Evolutionary conservation across 2,113 vertebrate genomes (phyloP), one percentile per base, ranked within the genome.

Genomic region (Gambusia holbrooki): DNA sequence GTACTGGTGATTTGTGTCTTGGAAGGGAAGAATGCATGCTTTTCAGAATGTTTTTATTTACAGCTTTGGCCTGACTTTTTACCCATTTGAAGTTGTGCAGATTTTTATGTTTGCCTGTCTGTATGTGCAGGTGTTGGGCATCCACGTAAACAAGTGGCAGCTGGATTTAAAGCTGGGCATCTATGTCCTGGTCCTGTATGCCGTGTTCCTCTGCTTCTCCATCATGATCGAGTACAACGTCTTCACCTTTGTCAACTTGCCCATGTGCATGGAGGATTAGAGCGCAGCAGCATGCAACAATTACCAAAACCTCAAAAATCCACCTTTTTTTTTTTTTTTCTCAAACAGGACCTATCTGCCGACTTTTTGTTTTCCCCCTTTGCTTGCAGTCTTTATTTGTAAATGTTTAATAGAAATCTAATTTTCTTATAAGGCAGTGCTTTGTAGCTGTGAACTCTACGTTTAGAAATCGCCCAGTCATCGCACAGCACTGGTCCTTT

Each of bases 211-310:
- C 88, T 98, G 97, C 93, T 95, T 99, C 93, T 99, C 98, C 66
- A 94, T 99, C 91, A 94, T 99, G 95, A 99, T 99, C 73, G 98
- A 99, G 86, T 99, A 96, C 89, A 99, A 99, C 22, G 96, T 99
- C 90, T 99, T 99, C 94, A 99, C 97, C 76, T 99, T 99, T 60
- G 97, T 99, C 96, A 99, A 99, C 94, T 92, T 99, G 86, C 98
- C 98, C 82, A 99, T 98, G 97, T 99, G 98, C 93, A 92, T 88
- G 76, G 96, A 97, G 85, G 94, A 95, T 5, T 95, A 96, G 84
- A 88, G 79, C 79, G 35, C 79, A 67, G 69, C 70, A 70, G 87
- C 86, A 74, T 73, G 82, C 61, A 74, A 89, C 74, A 33, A 78
- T 81, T 71, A 89, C 86, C 88, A 84, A 87, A 90, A 89, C 80